A percentile compares a stretch with the other conserved stretches of the same genome.
Conservation (phyloP, 2,797 vertebrate species). For the Alca torda region DNA sequence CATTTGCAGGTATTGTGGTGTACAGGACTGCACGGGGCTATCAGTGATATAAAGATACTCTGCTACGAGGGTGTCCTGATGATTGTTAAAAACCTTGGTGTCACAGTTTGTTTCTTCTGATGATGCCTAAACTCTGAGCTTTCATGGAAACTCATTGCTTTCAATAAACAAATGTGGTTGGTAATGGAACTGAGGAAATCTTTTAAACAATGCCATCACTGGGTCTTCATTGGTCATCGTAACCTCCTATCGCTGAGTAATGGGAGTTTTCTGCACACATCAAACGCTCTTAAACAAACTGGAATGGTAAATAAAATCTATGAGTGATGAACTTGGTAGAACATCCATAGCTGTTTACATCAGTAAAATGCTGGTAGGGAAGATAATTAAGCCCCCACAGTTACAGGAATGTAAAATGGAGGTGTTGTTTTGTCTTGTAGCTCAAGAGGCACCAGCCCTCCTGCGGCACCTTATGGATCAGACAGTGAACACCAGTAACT, state of each 20-base stretch:
- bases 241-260: background rate
- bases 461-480: slow-evolving; percentile 83
- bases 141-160: background rate
- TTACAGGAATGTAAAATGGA: slow-evolving; percentile 39
- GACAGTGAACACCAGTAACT: slow-evolving; percentile 86
- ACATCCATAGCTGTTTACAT: background rate
- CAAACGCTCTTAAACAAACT: background rate
- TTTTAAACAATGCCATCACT: background rate
- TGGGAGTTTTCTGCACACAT: background rate
- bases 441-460: slow-evolving; percentile 85
- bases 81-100: background rate
- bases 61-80: background rate
- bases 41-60: background rate
- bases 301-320: background rate
- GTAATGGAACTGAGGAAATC: background rate
- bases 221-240: background rate
- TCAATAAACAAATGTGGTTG: rapidly evolving
- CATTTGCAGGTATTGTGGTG: rapidly evolving
- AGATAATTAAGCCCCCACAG: background rate
- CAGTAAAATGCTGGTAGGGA: background rate
- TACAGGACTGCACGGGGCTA: background rate
- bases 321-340: background rate
- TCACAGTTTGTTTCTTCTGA: background rate
- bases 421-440: slow-evolving; percentile 77
- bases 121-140: background rate